Conservation (phyloP, 1,140 invertebrate genomes). For the Lamellibrachia luymesi region DNA sequence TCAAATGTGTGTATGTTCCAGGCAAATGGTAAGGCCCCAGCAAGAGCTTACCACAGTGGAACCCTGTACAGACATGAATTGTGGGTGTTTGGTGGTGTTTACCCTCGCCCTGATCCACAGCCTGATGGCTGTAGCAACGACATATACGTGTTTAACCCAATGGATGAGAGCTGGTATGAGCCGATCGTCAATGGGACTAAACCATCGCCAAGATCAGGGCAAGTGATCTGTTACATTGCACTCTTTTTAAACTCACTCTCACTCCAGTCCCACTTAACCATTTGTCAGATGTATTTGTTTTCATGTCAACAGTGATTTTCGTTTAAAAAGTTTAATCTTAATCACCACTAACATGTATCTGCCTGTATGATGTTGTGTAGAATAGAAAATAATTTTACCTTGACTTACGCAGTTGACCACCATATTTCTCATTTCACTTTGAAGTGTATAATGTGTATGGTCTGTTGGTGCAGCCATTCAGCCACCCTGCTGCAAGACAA, state of each 20-base stretch:
- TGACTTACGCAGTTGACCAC: background rate
- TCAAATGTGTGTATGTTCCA: constrained; percentile 23
- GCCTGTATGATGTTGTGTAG: background rate
- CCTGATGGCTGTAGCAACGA: constrained; percentile 55
- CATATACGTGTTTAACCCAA: constrained; percentile 52
- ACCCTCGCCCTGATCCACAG: constrained; percentile 49
- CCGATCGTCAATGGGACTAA: constrained; percentile 51
- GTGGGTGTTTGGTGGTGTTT: constrained; percentile 56
- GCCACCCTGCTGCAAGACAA: constrained; percentile 50
- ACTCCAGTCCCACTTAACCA: background rate
- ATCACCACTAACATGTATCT: background rate
- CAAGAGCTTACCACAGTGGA: constrained; percentile 50
- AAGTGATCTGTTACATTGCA: background rate
- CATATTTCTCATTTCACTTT: background rate
- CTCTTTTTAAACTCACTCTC: background rate
- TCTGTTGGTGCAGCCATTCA: constrained; percentile 45
- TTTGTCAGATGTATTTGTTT: background rate
- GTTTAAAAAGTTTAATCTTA: background rate
- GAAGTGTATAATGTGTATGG: background rate
- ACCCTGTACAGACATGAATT: constrained; percentile 52
- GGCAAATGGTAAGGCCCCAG: constrained; percentile 52
- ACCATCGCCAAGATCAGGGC: constrained; percentile 51
- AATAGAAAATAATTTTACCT: background rate
- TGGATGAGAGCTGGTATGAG: constrained; percentile 52
- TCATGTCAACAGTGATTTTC: background rate